Evolutionary conservation across 2,113 vertebrate species (phyloP).

Genomic region (Thermophis baileyi): DNA sequence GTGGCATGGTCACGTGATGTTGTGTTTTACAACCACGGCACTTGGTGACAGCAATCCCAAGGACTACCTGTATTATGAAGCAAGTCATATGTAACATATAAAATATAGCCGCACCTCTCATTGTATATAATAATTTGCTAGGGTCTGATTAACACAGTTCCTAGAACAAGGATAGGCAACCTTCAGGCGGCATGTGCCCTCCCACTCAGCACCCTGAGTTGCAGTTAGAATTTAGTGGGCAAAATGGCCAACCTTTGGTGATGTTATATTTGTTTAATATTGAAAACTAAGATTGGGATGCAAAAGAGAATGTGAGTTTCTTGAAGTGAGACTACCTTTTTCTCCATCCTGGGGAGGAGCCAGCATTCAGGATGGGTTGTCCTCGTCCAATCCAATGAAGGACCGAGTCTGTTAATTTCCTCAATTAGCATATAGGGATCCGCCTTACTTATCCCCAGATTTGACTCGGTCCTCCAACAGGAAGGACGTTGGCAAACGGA

Average conservation of each 20-base stretch:
- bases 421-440: too few relatives aligned
- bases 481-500: too few relatives aligned
- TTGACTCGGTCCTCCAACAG: too few relatives aligned
- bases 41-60: not conserved
- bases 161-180: not conserved
- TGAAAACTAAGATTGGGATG: not conserved
- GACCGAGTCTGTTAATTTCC: too few relatives aligned
- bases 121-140: not conserved
- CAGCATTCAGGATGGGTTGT: too few relatives aligned
- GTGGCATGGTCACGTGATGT: not conserved
- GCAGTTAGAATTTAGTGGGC: not conserved
- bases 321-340: not conserved
- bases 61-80: not conserved
- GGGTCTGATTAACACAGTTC: not conserved
- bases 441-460: too few relatives aligned
- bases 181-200: not conserved
- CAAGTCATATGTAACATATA: not conserved
- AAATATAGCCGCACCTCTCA: not conserved
- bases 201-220: not conserved
- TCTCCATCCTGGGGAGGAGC: too few relatives aligned
- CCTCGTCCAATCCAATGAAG: too few relatives aligned
- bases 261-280: not conserved
- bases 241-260: not conserved
- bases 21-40: not conserved
- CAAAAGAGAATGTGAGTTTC: not conserved